Evolutionary conservation across 2,888 invertebrate species (phyloP).

Genomic region (Andrena bucephala): DNA sequence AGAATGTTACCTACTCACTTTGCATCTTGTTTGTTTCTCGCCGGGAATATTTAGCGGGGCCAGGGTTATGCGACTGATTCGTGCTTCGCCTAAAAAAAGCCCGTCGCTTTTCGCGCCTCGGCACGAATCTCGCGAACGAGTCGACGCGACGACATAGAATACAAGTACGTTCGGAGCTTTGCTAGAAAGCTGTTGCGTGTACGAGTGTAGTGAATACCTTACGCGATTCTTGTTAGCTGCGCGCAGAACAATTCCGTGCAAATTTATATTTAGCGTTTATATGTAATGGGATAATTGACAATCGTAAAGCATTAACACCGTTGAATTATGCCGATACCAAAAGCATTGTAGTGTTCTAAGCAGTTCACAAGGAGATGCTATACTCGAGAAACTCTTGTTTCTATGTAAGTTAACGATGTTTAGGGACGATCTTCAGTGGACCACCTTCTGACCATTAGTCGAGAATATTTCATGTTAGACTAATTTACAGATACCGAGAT

Average conservation of each 20-base stretch:
- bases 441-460: neutral
- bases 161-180: slow-evolving; percentile 25
- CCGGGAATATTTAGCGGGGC: neutral
- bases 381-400: neutral
- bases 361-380: neutral
- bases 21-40: slow-evolving; percentile 11
- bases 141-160: neutral
- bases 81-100: neutral
- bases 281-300: neutral
- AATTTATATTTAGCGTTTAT: neutral
- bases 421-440: slow-evolving; percentile 5
- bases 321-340: neutral
- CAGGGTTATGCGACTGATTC: neutral
- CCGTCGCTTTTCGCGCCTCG: neutral
- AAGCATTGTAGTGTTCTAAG: slow-evolving; percentile 18
- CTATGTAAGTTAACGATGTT: neutral
- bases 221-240: slow-evolving; percentile 15
- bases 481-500: neutral
- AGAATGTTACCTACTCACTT: neutral
- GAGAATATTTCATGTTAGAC: neutral
- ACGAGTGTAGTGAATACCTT: slow-evolving; percentile 8
- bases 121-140: neutral
- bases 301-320: neutral
- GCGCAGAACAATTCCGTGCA: slow-evolving; percentile 15
- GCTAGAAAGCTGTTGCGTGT: slow-evolving; percentile 14